Evolutionary conservation across 2,888 invertebrate species (phyloP), one percentile per base, ranked within the genome.

Genomic region (Rhingia campestris): DNA sequence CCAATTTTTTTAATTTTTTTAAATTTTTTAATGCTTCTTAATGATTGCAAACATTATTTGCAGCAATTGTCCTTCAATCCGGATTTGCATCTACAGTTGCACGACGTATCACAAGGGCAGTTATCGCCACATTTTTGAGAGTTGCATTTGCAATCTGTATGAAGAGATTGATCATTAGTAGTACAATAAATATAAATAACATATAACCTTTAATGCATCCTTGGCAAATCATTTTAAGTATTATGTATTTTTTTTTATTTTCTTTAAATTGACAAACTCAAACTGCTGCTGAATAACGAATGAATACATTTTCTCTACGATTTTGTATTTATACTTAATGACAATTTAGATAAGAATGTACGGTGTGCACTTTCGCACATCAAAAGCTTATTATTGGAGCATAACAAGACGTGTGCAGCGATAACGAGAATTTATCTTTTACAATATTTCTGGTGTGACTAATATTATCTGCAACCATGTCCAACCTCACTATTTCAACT

Each of bases 281-380:
- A 45, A 39, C 10, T 51, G 14, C 3, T 14, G n/a, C 14, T 37
- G 2, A 14, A 6, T 30, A 6, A 37, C 0, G 35, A 45, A 61
- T 32, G 61, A 33, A 32, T 14, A 4, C 0, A n/a, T 6, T 7
- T 10, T 10, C n/a, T 30, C n/a, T 3, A 6, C 6, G 2, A 10
- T 45, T n/a, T 2, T 10, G 14, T 49, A 56, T 69, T 58, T 69
- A 58, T 69, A 69, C 32, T 2, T 3, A 0, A 22, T 1, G 0
- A 10, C 3, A 5, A 30, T 14, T 7, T 0, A 32, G 49, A 70
- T 59, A 51, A 43, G n/a, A 51, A 22, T 4, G 69, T 32, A 51
- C 59, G 39, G 70, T 59, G 70, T 35, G 70, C 70, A 70, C 49
- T 59, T 70, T 41, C 70, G 59, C 70, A 59, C 70, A 32, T 35